phyloP scores from a whole-genome alignment of 1,140 invertebrate genomes.

The Parapsyche elsis region DNA sequence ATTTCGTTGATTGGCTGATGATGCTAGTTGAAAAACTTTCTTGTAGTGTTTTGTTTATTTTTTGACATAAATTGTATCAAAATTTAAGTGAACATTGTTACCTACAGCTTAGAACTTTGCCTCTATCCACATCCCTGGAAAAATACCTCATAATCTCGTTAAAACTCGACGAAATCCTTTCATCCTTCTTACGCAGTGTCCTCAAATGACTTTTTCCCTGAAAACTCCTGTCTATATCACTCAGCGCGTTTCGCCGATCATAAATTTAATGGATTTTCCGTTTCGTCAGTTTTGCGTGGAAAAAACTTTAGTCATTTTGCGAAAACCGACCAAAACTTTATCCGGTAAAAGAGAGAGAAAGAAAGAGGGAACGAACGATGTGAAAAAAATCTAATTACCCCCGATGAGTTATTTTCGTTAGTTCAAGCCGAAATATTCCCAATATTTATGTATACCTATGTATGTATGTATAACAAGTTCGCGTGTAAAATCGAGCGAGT shows the following conservation, averaged over 20 bases:
- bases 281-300: slow-evolving; percentile 10
- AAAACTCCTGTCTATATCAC: slow-evolving; percentile 24
- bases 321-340: background rate
- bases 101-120: too few species aligned
- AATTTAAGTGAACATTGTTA: too few species aligned
- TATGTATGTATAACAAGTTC: too few species aligned
- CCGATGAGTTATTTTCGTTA: background rate
- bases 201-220: background rate
- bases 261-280: slow-evolving; percentile 40
- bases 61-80: too few species aligned
- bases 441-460: too few species aligned
- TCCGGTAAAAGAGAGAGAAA: background rate
- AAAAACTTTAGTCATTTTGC: slow-evolving; percentile 19
- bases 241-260: slow-evolving; percentile 34
- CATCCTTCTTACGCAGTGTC: background rate
- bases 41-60: too few species aligned
- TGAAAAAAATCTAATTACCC: background rate
- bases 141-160: slow-evolving; percentile 14
- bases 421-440: background rate
- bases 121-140: background rate
- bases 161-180: background rate
- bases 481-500: too few species aligned
- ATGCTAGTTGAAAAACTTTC: too few species aligned
- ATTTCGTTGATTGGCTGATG: too few species aligned
- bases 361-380: background rate